phyloP scores from a whole-genome alignment of 1,140 invertebrate species.

The Nasonia vitripennis region DNA sequence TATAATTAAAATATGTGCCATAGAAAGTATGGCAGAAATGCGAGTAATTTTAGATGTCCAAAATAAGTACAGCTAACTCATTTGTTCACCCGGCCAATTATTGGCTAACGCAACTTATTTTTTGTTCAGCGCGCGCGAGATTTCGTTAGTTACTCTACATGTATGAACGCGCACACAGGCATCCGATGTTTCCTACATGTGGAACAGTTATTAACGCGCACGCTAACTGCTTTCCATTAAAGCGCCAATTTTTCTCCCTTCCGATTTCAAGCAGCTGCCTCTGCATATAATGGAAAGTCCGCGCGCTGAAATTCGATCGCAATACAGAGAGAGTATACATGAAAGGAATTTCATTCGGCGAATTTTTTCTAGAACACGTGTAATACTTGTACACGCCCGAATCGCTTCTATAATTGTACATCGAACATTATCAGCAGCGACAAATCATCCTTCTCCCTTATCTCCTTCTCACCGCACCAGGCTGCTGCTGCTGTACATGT shows the following conservation, averaged over 20 bases:
- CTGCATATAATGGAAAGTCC: too few relatives aligned
- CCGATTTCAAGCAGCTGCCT: neutral
- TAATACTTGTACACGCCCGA: too few relatives aligned
- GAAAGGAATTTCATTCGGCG: too few relatives aligned
- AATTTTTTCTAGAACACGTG: too few relatives aligned
- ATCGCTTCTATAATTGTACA: too few relatives aligned
- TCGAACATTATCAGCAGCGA: too few relatives aligned
- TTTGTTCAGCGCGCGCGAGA: neutral
- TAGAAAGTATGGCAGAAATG: constrained; percentile 14
- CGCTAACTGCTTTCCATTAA: constrained; percentile 8
- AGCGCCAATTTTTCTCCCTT: neutral
- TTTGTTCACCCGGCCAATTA: constrained; percentile 35
- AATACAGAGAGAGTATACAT: neutral
- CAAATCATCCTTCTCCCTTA: too few relatives aligned
- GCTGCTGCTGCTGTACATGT: too few relatives aligned
- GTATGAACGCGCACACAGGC: neutral
- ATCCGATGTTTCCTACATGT: neutral
- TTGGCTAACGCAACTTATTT: constrained; percentile 24
- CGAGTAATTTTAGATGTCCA: constrained; percentile 30
- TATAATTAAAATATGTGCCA: constrained; percentile 30
- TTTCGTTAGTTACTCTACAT: constrained; percentile 13
- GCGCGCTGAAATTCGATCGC: neutral
- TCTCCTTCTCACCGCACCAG: too few relatives aligned
- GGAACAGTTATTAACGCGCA: neutral
- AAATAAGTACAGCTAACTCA: constrained; percentile 33